phyloP scores from a whole-genome alignment of 2,888 invertebrate genomes.

The Aquatica leii region DNA sequence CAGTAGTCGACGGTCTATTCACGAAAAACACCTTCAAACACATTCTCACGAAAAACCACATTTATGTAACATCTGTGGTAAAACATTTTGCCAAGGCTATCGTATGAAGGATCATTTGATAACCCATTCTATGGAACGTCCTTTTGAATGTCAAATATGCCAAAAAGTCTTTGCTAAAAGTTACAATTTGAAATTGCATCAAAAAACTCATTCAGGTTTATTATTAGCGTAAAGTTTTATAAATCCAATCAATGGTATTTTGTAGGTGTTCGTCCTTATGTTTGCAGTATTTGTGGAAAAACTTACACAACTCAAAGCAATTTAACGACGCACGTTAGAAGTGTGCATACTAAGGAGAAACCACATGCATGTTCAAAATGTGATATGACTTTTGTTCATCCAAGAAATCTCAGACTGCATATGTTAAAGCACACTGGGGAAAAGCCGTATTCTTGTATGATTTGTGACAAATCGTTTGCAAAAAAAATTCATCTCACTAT shows the following conservation, averaged over 20 bases:
- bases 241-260: constrained; percentile 4
- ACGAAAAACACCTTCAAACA: constrained; percentile 42
- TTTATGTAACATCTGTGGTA: constrained; percentile 48
- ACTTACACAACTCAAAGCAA: constrained; percentile 50
- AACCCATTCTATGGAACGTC: constrained; percentile 45
- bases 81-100: constrained; percentile 45
- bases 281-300: constrained; percentile 50
- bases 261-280: constrained; percentile 44
- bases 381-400: constrained; percentile 48
- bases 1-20: constrained; percentile 38
- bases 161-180: constrained; percentile 44
- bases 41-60: constrained; percentile 44
- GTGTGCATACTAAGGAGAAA: constrained; percentile 45
- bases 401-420: constrained; percentile 47
- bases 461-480: constrained; percentile 48
- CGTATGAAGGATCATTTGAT: constrained; percentile 46
- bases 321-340: constrained; percentile 47
- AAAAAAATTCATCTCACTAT: constrained; percentile 50
- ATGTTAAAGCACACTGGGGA: constrained; percentile 51
- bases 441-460: constrained; percentile 47
- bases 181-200: constrained; percentile 47
- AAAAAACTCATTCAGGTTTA: constrained; percentile 45
- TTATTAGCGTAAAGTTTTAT: not conserved
- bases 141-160: constrained; percentile 46
- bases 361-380: constrained; percentile 48